Conservation (phyloP, 2,888 invertebrate species). For the Eupithecia pulchellata region DNA sequence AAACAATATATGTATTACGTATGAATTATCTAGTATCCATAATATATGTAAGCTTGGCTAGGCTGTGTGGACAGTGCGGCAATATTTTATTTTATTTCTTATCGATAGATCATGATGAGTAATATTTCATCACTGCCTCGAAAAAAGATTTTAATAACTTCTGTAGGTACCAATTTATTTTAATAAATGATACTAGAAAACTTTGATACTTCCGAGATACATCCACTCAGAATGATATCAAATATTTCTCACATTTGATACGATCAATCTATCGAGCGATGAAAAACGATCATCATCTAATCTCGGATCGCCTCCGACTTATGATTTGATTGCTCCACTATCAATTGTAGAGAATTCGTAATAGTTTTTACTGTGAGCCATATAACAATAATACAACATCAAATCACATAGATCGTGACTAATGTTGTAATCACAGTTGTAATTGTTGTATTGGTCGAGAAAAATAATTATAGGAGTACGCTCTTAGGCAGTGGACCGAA, state of each 20-base stretch:
- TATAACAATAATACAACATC: slow-evolving; percentile 59
- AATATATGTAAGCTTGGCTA: too few relatives aligned
- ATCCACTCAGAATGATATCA: slow-evolving; percentile 27
- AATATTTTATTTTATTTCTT: too few relatives aligned
- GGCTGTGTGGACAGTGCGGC: too few relatives aligned
- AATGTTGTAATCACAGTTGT: slow-evolving; percentile 78
- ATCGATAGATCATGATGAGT: too few relatives aligned
- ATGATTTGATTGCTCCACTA: slow-evolving; percentile 49
- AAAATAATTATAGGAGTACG: slow-evolving; percentile 74
- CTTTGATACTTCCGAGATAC: slow-evolving; percentile 22
- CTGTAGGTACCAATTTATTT: slow-evolving; percentile 24
- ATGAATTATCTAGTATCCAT: too few relatives aligned
- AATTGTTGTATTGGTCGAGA: slow-evolving; percentile 81
- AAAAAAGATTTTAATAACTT: background rate
- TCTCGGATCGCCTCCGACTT: slow-evolving; percentile 39
- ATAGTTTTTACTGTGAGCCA: slow-evolving; percentile 67
- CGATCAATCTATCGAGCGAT: slow-evolving; percentile 34
- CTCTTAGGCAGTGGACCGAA: slow-evolving; percentile 67
- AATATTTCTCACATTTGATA: slow-evolving; percentile 33
- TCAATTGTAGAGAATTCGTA: slow-evolving; percentile 66
- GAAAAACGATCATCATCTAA: slow-evolving; percentile 41
- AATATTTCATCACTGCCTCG: background rate
- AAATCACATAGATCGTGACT: slow-evolving; percentile 74
- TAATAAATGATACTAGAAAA: slow-evolving; percentile 18
- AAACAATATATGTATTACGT: too few relatives aligned